Conservation (phyloP, 2,797 vertebrate species). For the Margarornis squamiger region DNA sequence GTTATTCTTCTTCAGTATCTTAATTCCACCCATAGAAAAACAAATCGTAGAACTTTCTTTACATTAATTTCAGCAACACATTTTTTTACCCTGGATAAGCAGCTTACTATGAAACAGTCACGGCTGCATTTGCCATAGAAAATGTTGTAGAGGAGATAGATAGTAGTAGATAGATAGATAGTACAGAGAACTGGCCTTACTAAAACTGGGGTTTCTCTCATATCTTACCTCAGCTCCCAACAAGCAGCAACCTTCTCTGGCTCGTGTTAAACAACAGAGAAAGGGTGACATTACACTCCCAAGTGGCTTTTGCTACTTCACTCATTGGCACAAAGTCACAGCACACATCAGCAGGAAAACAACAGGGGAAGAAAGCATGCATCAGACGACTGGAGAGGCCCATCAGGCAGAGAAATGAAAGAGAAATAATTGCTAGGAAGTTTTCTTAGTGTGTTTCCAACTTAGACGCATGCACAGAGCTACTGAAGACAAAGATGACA, state of each 20-base stretch:
- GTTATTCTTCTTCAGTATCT: neutral
- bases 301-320: neutral
- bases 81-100: neutral
- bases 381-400: constrained; percentile 22
- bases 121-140: neutral
- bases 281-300: neutral
- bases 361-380: constrained; percentile 28
- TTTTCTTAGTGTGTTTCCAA: constrained; percentile 61
- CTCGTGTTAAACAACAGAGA: neutral
- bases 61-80: neutral
- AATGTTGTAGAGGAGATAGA: neutral
- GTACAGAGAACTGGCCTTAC: neutral
- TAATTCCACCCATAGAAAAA: neutral
- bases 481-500: constrained; percentile 60
- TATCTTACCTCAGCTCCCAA: neutral
- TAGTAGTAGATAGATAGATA: too few species aligned
- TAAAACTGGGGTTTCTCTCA: neutral
- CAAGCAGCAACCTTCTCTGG: neutral
- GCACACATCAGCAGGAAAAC: neutral
- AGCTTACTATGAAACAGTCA: neutral
- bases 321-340: neutral
- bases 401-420: constrained; percentile 11
- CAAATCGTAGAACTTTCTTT: neutral
- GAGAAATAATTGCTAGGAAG: constrained; percentile 71
- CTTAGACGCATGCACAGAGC: constrained; percentile 34